Conservation (phyloP, 1,140 invertebrate species). For the Macrotrachela quadricornifera region DNA sequence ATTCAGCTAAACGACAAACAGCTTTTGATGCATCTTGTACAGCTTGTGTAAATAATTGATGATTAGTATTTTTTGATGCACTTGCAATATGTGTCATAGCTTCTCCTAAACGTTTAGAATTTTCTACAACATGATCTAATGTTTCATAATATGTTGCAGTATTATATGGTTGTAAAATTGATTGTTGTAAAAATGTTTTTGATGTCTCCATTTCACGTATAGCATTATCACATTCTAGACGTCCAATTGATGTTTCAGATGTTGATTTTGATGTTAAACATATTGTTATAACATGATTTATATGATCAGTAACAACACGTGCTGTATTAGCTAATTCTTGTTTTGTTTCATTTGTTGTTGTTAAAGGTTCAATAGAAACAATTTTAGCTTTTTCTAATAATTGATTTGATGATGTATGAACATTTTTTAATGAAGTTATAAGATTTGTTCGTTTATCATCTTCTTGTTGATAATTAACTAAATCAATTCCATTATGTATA, state of each 20-base stretch:
- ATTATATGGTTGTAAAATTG: conserved; percentile 58
- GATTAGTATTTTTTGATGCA: conserved; percentile 62
- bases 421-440: conserved; percentile 58
- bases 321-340: conserved; percentile 57
- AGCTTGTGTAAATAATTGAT: conserved; percentile 62
- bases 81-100: conserved; percentile 81
- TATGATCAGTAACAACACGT: conserved; percentile 60
- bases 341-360: conserved; percentile 45
- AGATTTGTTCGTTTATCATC: conserved; percentile 46
- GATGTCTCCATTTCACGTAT: conserved; percentile 65
- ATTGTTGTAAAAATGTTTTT: conserved; percentile 18
- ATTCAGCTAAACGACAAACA: conserved; percentile 76
- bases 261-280: conserved; percentile 33
- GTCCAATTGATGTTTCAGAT: conserved; percentile 39
- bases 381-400: conserved; percentile 64
- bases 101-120: conserved; percentile 57
- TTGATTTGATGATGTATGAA: conserved; percentile 65
- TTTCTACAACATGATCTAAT: conserved; percentile 73
- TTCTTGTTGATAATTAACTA: conserved; percentile 37
- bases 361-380: conserved; percentile 60
- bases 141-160: conserved; percentile 79
- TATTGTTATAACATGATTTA: conserved; percentile 58
- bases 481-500: conserved; percentile 51
- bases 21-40: conserved; percentile 60
- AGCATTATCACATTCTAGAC: conserved; percentile 87